phyloP scores from a whole-genome alignment of 2,113 vertebrate species.

The Salvator merianae region DNA sequence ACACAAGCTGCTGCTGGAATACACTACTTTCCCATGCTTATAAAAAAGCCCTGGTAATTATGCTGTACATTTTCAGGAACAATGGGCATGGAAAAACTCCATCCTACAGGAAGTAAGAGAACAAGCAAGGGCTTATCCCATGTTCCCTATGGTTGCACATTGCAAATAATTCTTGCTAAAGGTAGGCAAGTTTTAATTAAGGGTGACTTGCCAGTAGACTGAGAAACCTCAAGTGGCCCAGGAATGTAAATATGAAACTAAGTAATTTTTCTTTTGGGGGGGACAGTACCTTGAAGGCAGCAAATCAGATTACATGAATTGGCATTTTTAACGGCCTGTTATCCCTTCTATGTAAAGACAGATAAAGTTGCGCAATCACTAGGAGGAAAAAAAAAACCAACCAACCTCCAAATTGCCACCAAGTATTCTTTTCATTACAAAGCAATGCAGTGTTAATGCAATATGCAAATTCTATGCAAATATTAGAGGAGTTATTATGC shows the following conservation, averaged over 20 bases:
- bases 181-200: not conserved
- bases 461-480: constrained; percentile 20
- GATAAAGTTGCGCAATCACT: not conserved
- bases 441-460: not conserved
- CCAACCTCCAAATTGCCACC: not conserved
- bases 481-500: not conserved
- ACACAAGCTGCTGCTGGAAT: not conserved
- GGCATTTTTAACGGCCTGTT: not conserved
- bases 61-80: too few relatives aligned
- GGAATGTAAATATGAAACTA: not conserved
- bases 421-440: not conserved
- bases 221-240: not conserved
- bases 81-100: too few relatives aligned
- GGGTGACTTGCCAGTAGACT: too few relatives aligned
- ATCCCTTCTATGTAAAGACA: not conserved
- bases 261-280: too few relatives aligned
- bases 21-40: too few relatives aligned
- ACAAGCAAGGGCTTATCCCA: not conserved
- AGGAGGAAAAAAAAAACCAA: too few relatives aligned
- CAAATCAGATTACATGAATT: not conserved
- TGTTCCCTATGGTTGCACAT: not conserved
- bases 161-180: not conserved
- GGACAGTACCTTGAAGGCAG: not conserved
- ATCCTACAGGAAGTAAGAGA: not conserved
- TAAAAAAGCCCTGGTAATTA: too few relatives aligned